Evolutionary conservation across 2,888 invertebrate species (phyloP), one percentile per base, ranked within the genome.

Genomic region (Plebejus argus): DNA sequence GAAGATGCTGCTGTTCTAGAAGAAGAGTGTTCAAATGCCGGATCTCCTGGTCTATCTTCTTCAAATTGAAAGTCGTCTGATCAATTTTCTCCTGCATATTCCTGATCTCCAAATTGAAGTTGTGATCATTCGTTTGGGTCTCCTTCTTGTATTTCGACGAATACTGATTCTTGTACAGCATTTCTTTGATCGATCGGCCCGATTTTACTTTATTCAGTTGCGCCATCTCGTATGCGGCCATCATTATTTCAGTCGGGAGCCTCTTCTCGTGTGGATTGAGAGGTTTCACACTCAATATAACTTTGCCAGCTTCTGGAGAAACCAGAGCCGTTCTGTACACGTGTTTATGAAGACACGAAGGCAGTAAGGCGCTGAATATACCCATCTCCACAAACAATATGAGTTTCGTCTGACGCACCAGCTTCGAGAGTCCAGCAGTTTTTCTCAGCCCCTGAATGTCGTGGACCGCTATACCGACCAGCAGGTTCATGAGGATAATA

Each of bases 381-480:
- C 97, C 97, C 83, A 97, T 95, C 88, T 98, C 97, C 79, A 97
- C 96, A 84, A 97, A 97, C 33, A 97, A 96, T 79, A 98, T 97
- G 10, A 98, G 89, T 86, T 98, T 97, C 0, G 97, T 98, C 88
- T 98, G 97, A 39, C 97, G 94, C 1, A 98, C 97, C 20, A 98
- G 92, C 85, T 97, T 97, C 0, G 97, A 97, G 0, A 98, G 90
- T 0, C 97, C 97, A 0, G 98, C 98, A 0, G 97, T 97, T 91
- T 97, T 97, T 79, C 97, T 96, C 0, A 98, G 90, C 0, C 97
- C 97, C 87, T 97, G 97, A 80, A 98, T 98, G 86, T 98, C 98
- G 80, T 97, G 97, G 0, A 98, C 98, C 0, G 98, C 98, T 78
- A 98, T 97, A 89, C 98, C 98, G 6, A 98, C 97, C 0, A 98